Percentiles rank a stretch among this genome's conserved stretches.
Conservation (phyloP, 2,888 invertebrate species). For the Coenonympha glycerion region DNA sequence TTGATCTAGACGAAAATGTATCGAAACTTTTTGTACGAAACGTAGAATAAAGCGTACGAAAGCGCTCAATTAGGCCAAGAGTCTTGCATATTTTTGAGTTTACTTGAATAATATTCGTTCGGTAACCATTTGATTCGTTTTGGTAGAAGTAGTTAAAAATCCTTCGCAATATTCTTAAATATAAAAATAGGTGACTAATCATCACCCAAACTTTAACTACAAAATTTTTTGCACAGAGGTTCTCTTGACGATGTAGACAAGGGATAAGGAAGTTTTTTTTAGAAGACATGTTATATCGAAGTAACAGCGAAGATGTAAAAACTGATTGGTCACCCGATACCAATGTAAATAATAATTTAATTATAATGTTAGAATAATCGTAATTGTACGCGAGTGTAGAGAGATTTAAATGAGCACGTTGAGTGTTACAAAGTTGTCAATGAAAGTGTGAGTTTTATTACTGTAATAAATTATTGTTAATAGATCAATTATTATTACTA, state of each 20-base stretch:
- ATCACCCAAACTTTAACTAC: too few species aligned
- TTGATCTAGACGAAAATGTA: too few species aligned
- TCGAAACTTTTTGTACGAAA: neutral
- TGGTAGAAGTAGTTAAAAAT: too few species aligned
- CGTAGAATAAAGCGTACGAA: neutral
- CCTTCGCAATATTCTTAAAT: too few species aligned
- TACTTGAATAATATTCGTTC: neutral
- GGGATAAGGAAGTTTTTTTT: neutral
- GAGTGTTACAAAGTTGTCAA: slow-evolving; percentile 50
- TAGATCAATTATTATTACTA: slow-evolving; percentile 66
- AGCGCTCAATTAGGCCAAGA: neutral
- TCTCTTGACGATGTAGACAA: too few species aligned
- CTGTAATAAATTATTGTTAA: slow-evolving; percentile 73
- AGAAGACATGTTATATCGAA: neutral
- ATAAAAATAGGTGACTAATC: too few species aligned
- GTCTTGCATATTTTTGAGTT: neutral
- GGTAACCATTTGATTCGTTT: too few species aligned
- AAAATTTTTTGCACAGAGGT: too few species aligned
- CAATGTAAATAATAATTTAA: slow-evolving; percentile 64
- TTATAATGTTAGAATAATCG: slow-evolving; percentile 44
- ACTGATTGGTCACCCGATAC: slow-evolving; percentile 36
- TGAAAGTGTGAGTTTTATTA: slow-evolving; percentile 63
- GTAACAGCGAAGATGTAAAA: too few species aligned
- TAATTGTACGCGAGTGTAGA: slow-evolving; percentile 44
- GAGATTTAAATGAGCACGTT: slow-evolving; percentile 40